Evolutionary conservation across 2,888 invertebrate genomes (phyloP), one percentile per base, ranked within the genome.

Genomic region (Thereva unica): DNA sequence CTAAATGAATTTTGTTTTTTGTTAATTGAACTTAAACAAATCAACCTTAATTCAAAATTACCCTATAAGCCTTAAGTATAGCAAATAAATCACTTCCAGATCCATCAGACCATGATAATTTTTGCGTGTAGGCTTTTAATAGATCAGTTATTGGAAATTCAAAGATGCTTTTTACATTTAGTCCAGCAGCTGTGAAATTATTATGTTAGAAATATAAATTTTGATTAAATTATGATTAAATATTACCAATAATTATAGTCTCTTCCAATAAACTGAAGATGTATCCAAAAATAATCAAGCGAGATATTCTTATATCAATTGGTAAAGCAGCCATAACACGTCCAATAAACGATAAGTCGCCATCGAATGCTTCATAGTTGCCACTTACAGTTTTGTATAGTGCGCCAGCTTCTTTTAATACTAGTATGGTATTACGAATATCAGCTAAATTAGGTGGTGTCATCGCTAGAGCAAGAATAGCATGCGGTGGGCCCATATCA

Each of bases 271-370:
- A 86, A 64, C 92, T 93, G 75, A 91, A 96, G 59, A 92, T 86
- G 75, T 94, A 88, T 0, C 97, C 97, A 3, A 97, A 82, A 67
- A 94, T 83, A 67, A 97, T 91, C 8, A 97, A 82, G 75, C 95
- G 95, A 7, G 92, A 86, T 4, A 94, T 80, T 66, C 86, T 86
- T 38, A 95, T 89, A 77, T 95, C 92, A 0, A 97, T 76, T 0
- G 97, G 97, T 49, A 97, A 80, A 47, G 82, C 82, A 0, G 92
- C 88, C 89, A 96, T 90, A 0, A 97, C 84, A 6, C 84, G 83
- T 0, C 97, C 97, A 72, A 97, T 81, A 78, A 89, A 91, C 0
- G 96, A 96, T 53, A 97, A 75, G 71, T 95, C 91, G 0, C 97
- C 97, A 78, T 97, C 95, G 9, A 85, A 82, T 0, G 81, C 74